Percentiles rank a stretch among this genome's conserved stretches.
These are phyloP conservation scores for Aldabrachelys gigantea DNA, from an alignment of 2,113 vertebrate genomes.

Conservation along the genomic window DNA sequence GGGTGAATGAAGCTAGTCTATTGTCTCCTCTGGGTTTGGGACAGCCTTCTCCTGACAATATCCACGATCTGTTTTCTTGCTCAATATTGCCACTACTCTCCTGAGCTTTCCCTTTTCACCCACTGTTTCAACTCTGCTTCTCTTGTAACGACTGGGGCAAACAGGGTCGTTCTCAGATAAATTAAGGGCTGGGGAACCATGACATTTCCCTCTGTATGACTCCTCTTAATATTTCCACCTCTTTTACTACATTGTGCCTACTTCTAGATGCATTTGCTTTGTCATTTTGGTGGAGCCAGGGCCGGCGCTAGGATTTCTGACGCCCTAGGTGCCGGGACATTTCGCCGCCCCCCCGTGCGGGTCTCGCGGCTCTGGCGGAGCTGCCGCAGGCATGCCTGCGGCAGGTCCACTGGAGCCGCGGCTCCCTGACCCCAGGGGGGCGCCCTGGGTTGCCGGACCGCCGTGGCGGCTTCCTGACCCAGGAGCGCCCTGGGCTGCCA, in stretches of 20 bases:
- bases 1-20: not conserved
- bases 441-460: no score
- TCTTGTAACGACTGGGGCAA: not conserved
- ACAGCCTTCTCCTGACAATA: not conserved
- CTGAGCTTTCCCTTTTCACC: not conserved
- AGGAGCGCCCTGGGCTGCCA: no score
- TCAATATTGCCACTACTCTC: not conserved
- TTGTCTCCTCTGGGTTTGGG: not conserved
- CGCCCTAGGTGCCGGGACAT: no score
- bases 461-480: no score
- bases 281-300: not conserved
- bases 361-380: no score
- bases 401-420: no score
- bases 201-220: not conserved
- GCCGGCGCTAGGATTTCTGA: no score
- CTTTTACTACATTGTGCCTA: not conserved
- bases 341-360: no score
- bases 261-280: not conserved
- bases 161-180: not conserved
- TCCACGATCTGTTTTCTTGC: not conserved
- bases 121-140: not conserved
- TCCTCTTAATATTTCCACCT: no score
- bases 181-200: not conserved
- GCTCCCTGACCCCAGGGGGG: no score
- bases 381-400: no score